Conservation (phyloP, 2,797 vertebrate genomes). For the Rhynchonycteris naso region DNA sequence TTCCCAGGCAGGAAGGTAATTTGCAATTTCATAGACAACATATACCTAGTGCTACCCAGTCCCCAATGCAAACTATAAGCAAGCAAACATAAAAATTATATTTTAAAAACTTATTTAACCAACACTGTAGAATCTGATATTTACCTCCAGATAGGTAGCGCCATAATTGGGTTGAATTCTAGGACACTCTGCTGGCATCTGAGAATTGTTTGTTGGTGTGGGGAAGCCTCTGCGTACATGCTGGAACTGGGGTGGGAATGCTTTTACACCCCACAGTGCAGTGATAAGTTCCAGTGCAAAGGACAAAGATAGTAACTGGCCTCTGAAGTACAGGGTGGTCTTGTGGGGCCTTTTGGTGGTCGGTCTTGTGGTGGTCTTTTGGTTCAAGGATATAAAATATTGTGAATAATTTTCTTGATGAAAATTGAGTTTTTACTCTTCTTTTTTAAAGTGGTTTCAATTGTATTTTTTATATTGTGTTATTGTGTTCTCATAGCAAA, state of each 20-base stretch:
- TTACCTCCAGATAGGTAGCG: background rate
- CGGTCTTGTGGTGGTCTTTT: too few species aligned
- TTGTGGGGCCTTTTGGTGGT: too few species aligned
- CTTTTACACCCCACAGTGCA: background rate
- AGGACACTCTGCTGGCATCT: background rate
- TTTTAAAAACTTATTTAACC: too few species aligned
- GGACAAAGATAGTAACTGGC: background rate
- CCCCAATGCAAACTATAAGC: too few species aligned
- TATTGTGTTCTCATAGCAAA: background rate
- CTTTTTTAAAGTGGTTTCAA: background rate
- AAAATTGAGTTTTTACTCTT: background rate
- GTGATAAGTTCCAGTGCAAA: background rate
- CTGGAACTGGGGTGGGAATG: background rate
- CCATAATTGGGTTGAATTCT: background rate
- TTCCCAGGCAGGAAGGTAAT: too few species aligned
- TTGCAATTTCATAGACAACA: too few species aligned
- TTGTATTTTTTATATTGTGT: conserved; percentile 47
- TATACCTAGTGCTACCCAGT: too few species aligned
- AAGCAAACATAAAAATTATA: too few species aligned
- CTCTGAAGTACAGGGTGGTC: too few species aligned
- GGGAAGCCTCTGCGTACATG: background rate
- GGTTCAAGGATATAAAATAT: background rate
- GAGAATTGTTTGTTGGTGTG: background rate
- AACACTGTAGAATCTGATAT: background rate
- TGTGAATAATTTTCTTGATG: background rate